Evolutionary conservation across 2,113 vertebrate genomes (phyloP), one percentile per base, ranked within the genome.

Genomic region (Microtus richardsoni): DNA sequence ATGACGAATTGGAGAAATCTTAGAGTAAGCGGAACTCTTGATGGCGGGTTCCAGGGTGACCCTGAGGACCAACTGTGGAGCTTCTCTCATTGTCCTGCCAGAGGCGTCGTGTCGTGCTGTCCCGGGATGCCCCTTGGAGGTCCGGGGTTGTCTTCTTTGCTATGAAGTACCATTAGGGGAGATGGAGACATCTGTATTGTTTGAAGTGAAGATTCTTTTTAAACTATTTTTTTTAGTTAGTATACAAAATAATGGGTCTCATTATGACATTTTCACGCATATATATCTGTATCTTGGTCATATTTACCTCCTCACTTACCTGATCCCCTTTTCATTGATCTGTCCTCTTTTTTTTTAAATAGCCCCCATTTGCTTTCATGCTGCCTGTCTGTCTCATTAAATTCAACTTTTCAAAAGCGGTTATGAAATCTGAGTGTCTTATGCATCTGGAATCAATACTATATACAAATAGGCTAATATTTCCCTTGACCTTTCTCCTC

Each of bases 241-340:
- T 7, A 68, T 68, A 49, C 44, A 68, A 86, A 68, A 68, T 68
- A 68, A 86, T 68, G 83, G 83, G 41, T 68, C 83, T 68, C 83
- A 49, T 68, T 68, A 49, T 86, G 83, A 86, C 83, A 86, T 68
- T 68, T 86, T 86, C 83, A 86, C 49, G 49, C 62, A 86, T 49
- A 66, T 86, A 86, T 68, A 66, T 49, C 26, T 86, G 64, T 86
- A 68, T 33, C 44, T 49, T 86, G 44, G 30, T 49, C 19, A 36
- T 14, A 36, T 21, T 49, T 24, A 47, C 28, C 26, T 28, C 78
- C 19, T 33, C 41, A 22, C 17, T 47, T 47, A 44, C 22, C n/a
- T 62, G n/a, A 44, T 14, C 39, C 26, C 16, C 0, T 41, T 86
- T 33, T 84, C 39, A 30, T 33, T 5, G 2, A 19, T 8, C 62